These are phyloP conservation scores for Solenodon paradoxus DNA, from an alignment of 2,113 vertebrate species.

Conservation along the genomic window DNA sequence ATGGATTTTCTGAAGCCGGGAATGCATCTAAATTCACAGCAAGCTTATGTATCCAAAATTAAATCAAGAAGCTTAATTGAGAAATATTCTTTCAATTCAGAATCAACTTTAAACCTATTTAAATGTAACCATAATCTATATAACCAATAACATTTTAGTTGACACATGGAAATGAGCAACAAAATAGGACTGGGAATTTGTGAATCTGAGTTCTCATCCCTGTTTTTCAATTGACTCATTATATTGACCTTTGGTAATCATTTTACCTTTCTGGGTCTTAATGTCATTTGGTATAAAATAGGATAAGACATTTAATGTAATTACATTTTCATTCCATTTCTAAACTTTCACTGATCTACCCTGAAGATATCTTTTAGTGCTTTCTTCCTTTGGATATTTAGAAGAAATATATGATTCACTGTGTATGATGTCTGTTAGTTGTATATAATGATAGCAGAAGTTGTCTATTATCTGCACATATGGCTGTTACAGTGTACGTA, in stretches of 20 bases:
- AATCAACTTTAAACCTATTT: neutral
- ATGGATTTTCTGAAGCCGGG: constrained; percentile 21
- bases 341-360: neutral
- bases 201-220: neutral
- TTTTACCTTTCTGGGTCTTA: neutral
- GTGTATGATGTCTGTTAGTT: neutral
- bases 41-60: constrained; percentile 36
- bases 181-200: neutral
- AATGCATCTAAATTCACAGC: neutral
- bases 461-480: neutral
- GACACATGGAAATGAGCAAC: neutral
- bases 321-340: neutral
- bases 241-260: neutral
- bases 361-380: neutral
- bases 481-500: neutral
- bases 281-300: neutral
- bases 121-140: constrained; percentile 4
- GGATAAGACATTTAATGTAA: neutral
- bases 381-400: neutral
- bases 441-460: neutral
- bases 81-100: constrained; percentile 12
- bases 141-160: neutral
- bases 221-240: neutral
- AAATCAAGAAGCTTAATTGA: constrained; percentile 28
- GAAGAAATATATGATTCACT: neutral